These are phyloP conservation scores for Mycalesis mineus DNA, from an alignment of 2,888 invertebrate genomes.

Conservation along the genomic window DNA sequence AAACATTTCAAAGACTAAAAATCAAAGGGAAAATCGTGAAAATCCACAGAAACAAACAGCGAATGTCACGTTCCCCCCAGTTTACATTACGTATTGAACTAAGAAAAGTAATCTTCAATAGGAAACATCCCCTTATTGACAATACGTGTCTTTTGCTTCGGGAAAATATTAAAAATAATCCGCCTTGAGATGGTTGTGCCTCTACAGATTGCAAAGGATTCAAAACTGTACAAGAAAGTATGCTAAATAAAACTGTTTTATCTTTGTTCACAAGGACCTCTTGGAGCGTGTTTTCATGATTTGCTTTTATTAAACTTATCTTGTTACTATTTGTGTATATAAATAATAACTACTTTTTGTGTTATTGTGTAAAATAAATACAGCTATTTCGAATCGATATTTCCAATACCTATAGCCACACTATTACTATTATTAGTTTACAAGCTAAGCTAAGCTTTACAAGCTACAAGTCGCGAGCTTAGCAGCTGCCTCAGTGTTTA, in stretches of 20 bases:
- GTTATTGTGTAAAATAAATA: too few relatives aligned
- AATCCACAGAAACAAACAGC: constrained; percentile 24
- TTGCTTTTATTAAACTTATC: neutral
- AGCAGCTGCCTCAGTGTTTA: neutral
- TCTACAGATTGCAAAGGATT: constrained; percentile 39
- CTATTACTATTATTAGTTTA: neutral
- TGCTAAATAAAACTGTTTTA: constrained; percentile 13
- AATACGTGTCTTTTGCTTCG: constrained; percentile 60
- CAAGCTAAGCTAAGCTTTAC: too few relatives aligned
- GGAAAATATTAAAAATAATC: constrained; percentile 61
- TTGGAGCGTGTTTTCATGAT: neutral
- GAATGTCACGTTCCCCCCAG: constrained; percentile 48
- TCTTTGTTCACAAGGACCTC: neutral
- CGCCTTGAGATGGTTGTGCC: constrained; percentile 35
- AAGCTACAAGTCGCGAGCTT: constrained; percentile 1
- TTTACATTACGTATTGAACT: constrained; percentile 61
- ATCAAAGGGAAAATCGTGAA: constrained; percentile 33
- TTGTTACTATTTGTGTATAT: too few relatives aligned
- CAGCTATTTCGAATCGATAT: too few relatives aligned
- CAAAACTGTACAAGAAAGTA: constrained; percentile 24
- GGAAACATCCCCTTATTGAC: constrained; percentile 62
- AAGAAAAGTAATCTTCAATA: constrained; percentile 57
- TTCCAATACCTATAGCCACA: neutral
- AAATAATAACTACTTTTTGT: too few relatives aligned
- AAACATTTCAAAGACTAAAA: neutral